These are phyloP conservation scores for Fukomys damarensis DNA, from an alignment of 2,113 vertebrate species.

Conservation along the genomic window DNA sequence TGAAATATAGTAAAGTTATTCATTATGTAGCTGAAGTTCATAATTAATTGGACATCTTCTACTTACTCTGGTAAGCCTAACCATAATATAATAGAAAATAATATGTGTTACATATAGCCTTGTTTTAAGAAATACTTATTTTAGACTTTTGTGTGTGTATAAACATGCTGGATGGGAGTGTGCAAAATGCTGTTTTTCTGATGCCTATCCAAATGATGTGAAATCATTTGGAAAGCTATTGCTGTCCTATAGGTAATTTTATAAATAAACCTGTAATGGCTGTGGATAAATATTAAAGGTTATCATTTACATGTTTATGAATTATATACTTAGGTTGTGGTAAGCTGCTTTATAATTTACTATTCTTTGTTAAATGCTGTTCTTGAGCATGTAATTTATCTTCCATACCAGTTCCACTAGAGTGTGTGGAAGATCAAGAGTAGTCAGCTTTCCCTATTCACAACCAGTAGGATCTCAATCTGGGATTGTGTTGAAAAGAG, in stretches of 20 bases:
- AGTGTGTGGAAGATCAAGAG: background rate
- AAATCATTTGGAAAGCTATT: constrained; percentile 31
- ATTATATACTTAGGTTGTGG: constrained; percentile 14
- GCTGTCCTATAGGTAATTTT: background rate
- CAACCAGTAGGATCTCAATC: background rate
- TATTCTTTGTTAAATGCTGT: background rate
- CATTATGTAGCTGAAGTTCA: constrained; percentile 10
- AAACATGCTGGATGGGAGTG: background rate
- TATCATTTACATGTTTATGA: constrained; percentile 6
- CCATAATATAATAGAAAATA: constrained; percentile 1
- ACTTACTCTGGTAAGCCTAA: background rate
- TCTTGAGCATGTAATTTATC: background rate
- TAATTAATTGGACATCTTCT: constrained; percentile 21
- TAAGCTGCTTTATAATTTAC: constrained; percentile 25
- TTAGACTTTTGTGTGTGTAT: constrained; percentile 1
- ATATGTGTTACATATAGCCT: background rate
- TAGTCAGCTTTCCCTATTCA: background rate
- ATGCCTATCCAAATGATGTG: background rate
- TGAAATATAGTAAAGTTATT: constrained; percentile 2
- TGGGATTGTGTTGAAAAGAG: background rate
- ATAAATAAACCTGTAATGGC: background rate
- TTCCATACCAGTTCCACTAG: constrained; percentile 6
- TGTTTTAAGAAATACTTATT: constrained; percentile 35
- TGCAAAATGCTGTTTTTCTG: background rate
- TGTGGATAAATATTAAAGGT: constrained; percentile 53